Percentiles rank a stretch among this genome's conserved stretches.
phyloP scores from a whole-genome alignment of 1,140 invertebrate species.

The Cotesia typhae region DNA sequence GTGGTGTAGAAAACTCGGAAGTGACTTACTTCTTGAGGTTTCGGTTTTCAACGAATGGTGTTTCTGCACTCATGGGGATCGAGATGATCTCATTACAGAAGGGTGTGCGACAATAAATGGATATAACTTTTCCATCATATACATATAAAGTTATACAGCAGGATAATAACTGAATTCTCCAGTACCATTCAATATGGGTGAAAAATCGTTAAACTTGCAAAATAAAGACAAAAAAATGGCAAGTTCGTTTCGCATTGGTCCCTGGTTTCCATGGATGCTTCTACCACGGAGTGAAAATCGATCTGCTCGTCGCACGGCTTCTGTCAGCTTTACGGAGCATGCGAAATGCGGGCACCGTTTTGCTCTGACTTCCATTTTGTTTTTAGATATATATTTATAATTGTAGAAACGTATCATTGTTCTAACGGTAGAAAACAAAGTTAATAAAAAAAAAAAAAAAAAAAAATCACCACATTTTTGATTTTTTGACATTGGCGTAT shows the following conservation, averaged over 20 bases:
- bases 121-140: not conserved
- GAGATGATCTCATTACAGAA: slow-evolving; percentile 33
- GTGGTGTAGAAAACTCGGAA: slow-evolving; percentile 35
- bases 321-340: slow-evolving; percentile 23
- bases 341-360: slow-evolving; percentile 21
- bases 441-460: no score
- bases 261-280: slow-evolving; percentile 62
- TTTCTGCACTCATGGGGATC: slow-evolving; percentile 21
- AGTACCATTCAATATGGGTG: slow-evolving; percentile 15
- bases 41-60: slow-evolving; percentile 28
- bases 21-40: slow-evolving; percentile 32
- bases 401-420: not conserved
- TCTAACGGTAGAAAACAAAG: no score
- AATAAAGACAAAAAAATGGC: slow-evolving; percentile 34
- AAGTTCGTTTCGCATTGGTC: slow-evolving; percentile 54
- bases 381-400: not conserved
- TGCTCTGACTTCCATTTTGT: slow-evolving; percentile 20
- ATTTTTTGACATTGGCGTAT: no score
- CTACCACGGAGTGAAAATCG: slow-evolving; percentile 46
- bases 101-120: slow-evolving; percentile 8
- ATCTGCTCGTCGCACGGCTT: slow-evolving; percentile 54
- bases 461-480: no score
- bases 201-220: slow-evolving; percentile 3
- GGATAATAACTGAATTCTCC: no score
- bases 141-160: not conserved